Evolutionary conservation across 2,888 invertebrate genomes (phyloP).

Genomic region (Andrena flavipes): DNA sequence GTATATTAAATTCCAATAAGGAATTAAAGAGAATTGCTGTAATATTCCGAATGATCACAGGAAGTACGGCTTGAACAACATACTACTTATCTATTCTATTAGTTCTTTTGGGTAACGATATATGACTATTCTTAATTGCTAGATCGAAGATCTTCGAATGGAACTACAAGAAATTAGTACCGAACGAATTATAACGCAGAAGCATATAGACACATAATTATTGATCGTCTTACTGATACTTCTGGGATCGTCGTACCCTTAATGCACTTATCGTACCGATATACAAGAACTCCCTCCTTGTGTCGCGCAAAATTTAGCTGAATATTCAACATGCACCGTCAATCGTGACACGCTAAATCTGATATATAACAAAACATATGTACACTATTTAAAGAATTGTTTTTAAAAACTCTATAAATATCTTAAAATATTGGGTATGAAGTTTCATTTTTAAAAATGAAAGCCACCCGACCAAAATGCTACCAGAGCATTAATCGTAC

Average conservation of each 20-base stretch:
- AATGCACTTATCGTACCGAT: conserved; percentile 21
- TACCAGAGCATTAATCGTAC: conserved; percentile 40
- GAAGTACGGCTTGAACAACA: conserved; percentile 46
- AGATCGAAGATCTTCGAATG: conserved; percentile 31
- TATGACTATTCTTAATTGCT: conserved; percentile 33
- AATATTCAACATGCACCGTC: conserved; percentile 4
- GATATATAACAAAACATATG: conserved; percentile 38
- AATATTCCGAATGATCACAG: conserved; percentile 64
- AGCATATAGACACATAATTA: conserved; percentile 59
- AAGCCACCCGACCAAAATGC: conserved; percentile 43
- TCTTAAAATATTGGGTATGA: conserved; percentile 7
- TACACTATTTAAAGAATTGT: conserved; percentile 32
- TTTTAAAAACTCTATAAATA: conserved; percentile 36
- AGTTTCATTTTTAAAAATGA: conserved; percentile 50
- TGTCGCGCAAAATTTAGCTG: conserved; percentile 19
- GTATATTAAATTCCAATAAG: conserved; percentile 52
- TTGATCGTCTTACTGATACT: conserved; percentile 65
- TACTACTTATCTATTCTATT: conserved; percentile 48
- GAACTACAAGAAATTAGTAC: conserved; percentile 38
- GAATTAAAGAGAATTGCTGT: conserved; percentile 57
- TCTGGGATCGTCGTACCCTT: conserved; percentile 23
- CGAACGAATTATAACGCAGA: conserved; percentile 42
- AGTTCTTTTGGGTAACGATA: conserved; percentile 37
- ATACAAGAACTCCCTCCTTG: conserved; percentile 28
- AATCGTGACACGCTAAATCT: neutral